Conservation (phyloP, 2,888 invertebrate species). For the Microdon myrmicae region DNA sequence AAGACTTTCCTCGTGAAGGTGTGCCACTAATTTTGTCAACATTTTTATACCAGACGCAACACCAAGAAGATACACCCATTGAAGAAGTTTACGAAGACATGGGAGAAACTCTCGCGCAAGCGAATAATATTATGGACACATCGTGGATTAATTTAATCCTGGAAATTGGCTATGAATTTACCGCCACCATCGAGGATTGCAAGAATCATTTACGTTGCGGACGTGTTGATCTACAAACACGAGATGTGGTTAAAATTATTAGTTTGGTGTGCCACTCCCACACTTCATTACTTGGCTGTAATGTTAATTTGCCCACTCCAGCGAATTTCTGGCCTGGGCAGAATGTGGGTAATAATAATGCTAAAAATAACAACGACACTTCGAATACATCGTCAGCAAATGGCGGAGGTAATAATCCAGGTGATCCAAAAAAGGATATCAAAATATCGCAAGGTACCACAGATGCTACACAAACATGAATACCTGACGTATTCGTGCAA, state of each 20-base stretch:
- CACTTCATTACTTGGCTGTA: conserved; percentile 72
- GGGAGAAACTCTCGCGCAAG: conserved; percentile 61
- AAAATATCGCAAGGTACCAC: conserved; percentile 59
- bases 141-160: conserved; percentile 88
- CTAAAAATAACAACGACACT: conserved; percentile 58
- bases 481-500: conserved; percentile 92
- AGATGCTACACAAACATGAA: conserved; percentile 78
- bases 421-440: conserved; percentile 56
- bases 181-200: conserved; percentile 86
- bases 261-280: conserved; percentile 89
- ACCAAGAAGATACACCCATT: conserved; percentile 59
- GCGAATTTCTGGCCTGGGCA: conserved; percentile 73
- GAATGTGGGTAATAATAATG: conserved; percentile 54
- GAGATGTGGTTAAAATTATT: conserved; percentile 85
- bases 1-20: conserved; percentile 88
- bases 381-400: conserved; percentile 54
- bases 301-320: conserved; percentile 76
- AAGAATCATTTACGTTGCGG: conserved; percentile 85
- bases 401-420: conserved; percentile 55
- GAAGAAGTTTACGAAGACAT: conserved; percentile 65
- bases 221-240: conserved; percentile 82
- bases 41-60: conserved; percentile 73
- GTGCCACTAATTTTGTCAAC: conserved; percentile 92
- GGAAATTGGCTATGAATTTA: conserved; percentile 91
- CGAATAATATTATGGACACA: conserved; percentile 74